Conservation (phyloP, 2,888 invertebrate species). For the Drosophila neonasuta region DNA sequence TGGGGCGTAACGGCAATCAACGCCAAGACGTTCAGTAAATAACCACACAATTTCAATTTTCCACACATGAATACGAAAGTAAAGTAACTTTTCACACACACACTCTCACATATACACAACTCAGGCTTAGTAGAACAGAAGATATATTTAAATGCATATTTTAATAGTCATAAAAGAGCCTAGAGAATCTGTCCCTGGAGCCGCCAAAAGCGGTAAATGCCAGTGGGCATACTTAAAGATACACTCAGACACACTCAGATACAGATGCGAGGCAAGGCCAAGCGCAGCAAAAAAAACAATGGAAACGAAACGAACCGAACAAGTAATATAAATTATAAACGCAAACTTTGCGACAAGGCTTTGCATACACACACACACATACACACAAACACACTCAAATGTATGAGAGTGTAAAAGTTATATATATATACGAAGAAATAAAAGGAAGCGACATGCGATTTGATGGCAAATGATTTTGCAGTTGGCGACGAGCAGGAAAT, state of each 20-base stretch:
- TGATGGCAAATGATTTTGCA: conserved; percentile 70
- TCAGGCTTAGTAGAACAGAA: neutral
- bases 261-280: conserved; percentile 57
- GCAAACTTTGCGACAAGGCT: conserved; percentile 76
- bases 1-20: conserved; percentile 76
- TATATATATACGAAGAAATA: conserved; percentile 47
- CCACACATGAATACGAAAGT: conserved; percentile 46
- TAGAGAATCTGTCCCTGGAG: conserved; percentile 52
- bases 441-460: conserved; percentile 63
- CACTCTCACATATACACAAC: conserved; percentile 19
- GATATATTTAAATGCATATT: conserved; percentile 74
- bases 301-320: conserved; percentile 28
- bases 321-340: conserved; percentile 74
- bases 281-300: conserved; percentile 70
- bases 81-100: conserved; percentile 20
- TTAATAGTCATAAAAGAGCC: conserved; percentile 72
- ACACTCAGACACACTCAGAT: conserved; percentile 23
- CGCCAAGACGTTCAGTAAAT: conserved; percentile 70
- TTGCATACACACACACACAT: conserved; percentile 17
- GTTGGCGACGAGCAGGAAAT: conserved; percentile 45
- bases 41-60: conserved; percentile 75
- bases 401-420: neutral
- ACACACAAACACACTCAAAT: neutral
- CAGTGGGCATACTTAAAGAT: conserved; percentile 68
- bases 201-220: conserved; percentile 58